Evolutionary conservation across 2,797 vertebrate genomes (phyloP), one percentile per base, ranked within the genome.

Genomic region (Pterois miles): DNA sequence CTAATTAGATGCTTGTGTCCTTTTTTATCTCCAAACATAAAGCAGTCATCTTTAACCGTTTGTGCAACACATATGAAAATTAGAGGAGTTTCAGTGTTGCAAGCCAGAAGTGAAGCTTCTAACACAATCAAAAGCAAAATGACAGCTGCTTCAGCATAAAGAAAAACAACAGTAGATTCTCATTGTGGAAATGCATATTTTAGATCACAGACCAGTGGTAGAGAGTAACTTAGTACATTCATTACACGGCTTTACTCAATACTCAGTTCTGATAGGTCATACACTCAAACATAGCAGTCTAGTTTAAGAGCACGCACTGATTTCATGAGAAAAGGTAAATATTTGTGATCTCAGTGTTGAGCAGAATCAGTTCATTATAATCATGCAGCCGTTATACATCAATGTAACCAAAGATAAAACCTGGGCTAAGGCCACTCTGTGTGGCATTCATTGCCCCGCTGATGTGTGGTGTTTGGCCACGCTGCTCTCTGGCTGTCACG

Each of bases 401-500:
- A 33, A 4, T 33, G 25, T 18, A 16, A 18, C 23, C 9, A 38
- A 18, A 40, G 54, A 22, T n/a, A n/a, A n/a, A n/a, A n/a, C n/a
- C n/a, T n/a, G n/a, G n/a, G n/a, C n/a, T n/a, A n/a, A n/a, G n/a
- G n/a, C n/a, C 0, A 27, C 16, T 68, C 31, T 2, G 53, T 16
- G 34, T 40, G 48, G 46, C 31, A 2, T 65, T 76, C 22, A 20
- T 65, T 60, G 69, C 50, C 27, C 36, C 0, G 13, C 43, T 64
- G 43, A 58, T 23, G 65, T 40, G 75, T 23, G 75, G 29, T 50
- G 60, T 77, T 27, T 20, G 71, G 76, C 52, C 65, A 33, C 22
- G 70, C 64, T 53, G 6, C 56, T 76, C 62, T 58, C 31, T 20
- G 63, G 69, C 69, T 78, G 80, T 87, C 84, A 78, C 53, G 60